A percentile compares a stretch with the other conserved stretches of the same genome.
Conservation (phyloP, 92 coral and sea anemone species). For the Muricea muricata region DNA sequence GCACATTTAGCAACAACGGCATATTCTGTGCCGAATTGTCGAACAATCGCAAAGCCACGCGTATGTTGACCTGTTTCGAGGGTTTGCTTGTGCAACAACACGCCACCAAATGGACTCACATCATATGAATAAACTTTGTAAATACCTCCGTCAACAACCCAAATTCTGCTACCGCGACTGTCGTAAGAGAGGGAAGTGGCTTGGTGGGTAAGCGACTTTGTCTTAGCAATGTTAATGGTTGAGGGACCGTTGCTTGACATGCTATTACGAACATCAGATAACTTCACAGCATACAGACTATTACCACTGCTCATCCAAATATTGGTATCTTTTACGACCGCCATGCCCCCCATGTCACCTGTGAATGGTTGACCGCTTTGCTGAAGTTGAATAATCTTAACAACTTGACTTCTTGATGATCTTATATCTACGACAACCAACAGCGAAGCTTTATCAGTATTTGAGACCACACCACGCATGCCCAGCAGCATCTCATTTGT, state of each 20-base stretch:
- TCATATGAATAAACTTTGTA: conserved; percentile 82
- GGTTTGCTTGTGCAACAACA: conserved; percentile 68
- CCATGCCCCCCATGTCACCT: conserved; percentile 83
- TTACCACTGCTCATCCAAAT: conserved; percentile 86
- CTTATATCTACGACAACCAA: conserved; percentile 78
- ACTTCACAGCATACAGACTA: conserved; percentile 67
- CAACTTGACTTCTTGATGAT: conserved; percentile 51
- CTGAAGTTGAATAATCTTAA: conserved; percentile 82
- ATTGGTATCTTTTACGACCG: conserved; percentile 65
- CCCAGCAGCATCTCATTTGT: conserved; percentile 72
- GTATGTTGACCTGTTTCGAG: conserved; percentile 77
- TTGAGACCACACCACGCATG: conserved; percentile 90
- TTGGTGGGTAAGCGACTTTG: conserved; percentile 61
- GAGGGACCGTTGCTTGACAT: conserved; percentile 70
- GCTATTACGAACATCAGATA: conserved; percentile 67
- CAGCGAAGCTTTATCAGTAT: conserved; percentile 79
- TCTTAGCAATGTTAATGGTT: conserved; percentile 59
- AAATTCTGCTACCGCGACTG: conserved; percentile 66
- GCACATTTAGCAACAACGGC: conserved; percentile 90
- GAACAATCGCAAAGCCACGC: conserved; percentile 85
- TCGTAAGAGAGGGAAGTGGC: conserved; percentile 90
- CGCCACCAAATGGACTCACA: conserved; percentile 76
- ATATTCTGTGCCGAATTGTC: conserved; percentile 81
- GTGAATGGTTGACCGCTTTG: conserved; percentile 62
- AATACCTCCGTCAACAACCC: conserved; percentile 78